Evolutionary conservation across 2,888 invertebrate genomes (phyloP).

Genomic region (Agapetus fuscipes): DNA sequence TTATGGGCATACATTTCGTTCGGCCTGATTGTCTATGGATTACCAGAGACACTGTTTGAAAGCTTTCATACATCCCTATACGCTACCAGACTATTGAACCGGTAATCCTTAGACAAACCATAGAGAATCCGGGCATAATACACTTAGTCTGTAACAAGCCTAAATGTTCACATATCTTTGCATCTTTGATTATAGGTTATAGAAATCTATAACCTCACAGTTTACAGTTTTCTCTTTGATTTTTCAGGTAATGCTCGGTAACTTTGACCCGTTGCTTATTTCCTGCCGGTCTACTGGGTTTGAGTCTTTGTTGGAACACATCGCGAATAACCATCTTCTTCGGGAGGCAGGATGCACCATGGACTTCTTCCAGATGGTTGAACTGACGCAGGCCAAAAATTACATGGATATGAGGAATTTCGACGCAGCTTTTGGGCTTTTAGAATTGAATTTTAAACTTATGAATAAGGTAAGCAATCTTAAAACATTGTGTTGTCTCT

Average conservation of each 20-base stretch:
- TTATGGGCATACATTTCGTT: too few relatives aligned
- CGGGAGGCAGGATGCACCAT: slow-evolving; percentile 48
- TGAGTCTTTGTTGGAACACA: slow-evolving; percentile 48
- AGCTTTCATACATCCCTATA: too few relatives aligned
- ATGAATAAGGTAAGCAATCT: slow-evolving; percentile 42
- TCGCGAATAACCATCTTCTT: slow-evolving; percentile 46
- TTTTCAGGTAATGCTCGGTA: slow-evolving; percentile 52
- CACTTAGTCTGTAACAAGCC: too few relatives aligned
- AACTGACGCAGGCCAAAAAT: slow-evolving; percentile 50
- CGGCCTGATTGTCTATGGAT: too few relatives aligned
- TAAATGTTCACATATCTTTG: too few relatives aligned
- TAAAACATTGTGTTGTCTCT: neutral
- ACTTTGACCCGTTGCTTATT: slow-evolving; percentile 60
- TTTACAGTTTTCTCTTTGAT: too few relatives aligned
- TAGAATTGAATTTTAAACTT: slow-evolving; percentile 59
- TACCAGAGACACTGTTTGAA: too few relatives aligned
- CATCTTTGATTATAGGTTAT: too few relatives aligned
- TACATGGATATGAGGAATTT: slow-evolving; percentile 49
- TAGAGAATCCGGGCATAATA: too few relatives aligned
- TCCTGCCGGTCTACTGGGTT: slow-evolving; percentile 54
- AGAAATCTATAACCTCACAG: too few relatives aligned
- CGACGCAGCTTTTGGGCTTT: slow-evolving; percentile 49
- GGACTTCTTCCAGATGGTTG: slow-evolving; percentile 55
- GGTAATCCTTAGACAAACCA: too few relatives aligned
- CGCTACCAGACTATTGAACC: too few relatives aligned